phyloP scores from a whole-genome alignment of 64 coral and sea anemone species.

The Stichodactyla helianthus region DNA sequence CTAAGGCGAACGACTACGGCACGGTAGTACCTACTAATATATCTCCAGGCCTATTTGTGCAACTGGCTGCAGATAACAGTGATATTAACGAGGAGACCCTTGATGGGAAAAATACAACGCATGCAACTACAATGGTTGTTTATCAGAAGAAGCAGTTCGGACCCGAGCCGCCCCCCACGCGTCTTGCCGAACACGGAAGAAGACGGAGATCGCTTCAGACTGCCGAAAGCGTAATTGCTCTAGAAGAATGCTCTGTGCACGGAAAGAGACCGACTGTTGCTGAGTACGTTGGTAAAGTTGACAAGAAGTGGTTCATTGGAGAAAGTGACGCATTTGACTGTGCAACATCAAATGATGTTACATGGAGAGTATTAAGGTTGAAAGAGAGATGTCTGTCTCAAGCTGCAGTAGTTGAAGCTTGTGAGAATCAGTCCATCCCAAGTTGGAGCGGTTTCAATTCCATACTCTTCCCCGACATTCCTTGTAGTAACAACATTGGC shows the following conservation, averaged over 20 bases:
- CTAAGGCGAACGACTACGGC: conserved; percentile 15
- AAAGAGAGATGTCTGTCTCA: not conserved
- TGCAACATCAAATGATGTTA: conserved; percentile 2
- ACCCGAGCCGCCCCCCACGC: not conserved
- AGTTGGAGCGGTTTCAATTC: conserved; percentile 37
- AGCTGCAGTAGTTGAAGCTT: not conserved
- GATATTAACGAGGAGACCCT: conserved; percentile 42
- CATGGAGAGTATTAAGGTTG: not conserved
- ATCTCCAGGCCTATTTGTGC: conserved; percentile 38
- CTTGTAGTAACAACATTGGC: conserved; percentile 16
- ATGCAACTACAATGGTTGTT: conserved; percentile 35
- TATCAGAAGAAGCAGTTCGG: conserved; percentile 44
- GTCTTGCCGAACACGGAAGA: conserved; percentile 5
- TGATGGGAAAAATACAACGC: conserved; percentile 35
- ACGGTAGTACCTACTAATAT: conserved; percentile 36
- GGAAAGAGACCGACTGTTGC: conserved; percentile 25
- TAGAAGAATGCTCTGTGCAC: conserved; percentile 16
- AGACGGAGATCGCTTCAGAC: conserved; percentile 15
- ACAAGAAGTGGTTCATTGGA: conserved; percentile 23
- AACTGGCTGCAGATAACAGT: conserved; percentile 48
- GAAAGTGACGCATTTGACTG: not conserved
- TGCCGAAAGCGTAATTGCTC: not conserved
- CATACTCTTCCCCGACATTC: conserved; percentile 12
- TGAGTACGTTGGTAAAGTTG: conserved; percentile 9
- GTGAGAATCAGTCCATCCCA: not conserved